Percentiles rank a stretch among this genome's conserved stretches.
Evolutionary conservation across 2,888 invertebrate genomes (phyloP).

Genomic region (Mystacides longicornis): DNA sequence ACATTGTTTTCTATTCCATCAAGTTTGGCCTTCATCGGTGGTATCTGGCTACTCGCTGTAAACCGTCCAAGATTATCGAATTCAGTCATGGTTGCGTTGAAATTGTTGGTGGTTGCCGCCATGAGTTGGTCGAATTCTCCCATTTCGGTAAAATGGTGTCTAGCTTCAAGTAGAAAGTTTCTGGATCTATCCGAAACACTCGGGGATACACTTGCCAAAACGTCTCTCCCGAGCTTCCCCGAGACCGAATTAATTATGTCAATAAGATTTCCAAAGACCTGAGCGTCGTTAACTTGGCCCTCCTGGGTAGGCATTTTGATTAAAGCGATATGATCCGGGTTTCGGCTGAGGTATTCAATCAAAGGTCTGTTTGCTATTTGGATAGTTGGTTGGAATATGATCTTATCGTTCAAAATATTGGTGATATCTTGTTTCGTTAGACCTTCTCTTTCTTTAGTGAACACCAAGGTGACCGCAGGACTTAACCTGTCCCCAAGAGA

Average conservation of each 20-base stretch:
- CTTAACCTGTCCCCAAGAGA: not conserved
- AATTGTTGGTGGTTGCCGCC: not conserved
- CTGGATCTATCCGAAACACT: not conserved
- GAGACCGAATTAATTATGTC: not conserved
- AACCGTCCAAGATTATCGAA: not conserved
- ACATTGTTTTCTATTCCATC: not conserved
- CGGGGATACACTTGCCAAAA: not conserved
- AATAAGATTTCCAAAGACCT: not conserved
- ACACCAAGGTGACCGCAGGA: not conserved
- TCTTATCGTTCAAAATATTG: not conserved
- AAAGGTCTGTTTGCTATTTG: not conserved
- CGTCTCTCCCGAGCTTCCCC: not conserved
- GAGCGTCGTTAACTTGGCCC: not conserved
- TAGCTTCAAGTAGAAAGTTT: not conserved
- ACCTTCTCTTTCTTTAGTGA: conserved; percentile 2
- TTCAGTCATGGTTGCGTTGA: not conserved
- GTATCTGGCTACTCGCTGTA: not conserved
- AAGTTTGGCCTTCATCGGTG: not conserved
- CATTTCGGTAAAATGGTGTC: not conserved
- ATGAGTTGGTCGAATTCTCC: not conserved
- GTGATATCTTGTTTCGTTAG: not conserved
- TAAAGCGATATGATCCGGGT: not conserved
- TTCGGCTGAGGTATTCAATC: not conserved
- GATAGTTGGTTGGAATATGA: not conserved
- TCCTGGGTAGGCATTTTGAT: not conserved